These are phyloP conservation scores for Boloria euphrosyne DNA, from an alignment of 2,888 invertebrate genomes.

Conservation along the genomic window DNA sequence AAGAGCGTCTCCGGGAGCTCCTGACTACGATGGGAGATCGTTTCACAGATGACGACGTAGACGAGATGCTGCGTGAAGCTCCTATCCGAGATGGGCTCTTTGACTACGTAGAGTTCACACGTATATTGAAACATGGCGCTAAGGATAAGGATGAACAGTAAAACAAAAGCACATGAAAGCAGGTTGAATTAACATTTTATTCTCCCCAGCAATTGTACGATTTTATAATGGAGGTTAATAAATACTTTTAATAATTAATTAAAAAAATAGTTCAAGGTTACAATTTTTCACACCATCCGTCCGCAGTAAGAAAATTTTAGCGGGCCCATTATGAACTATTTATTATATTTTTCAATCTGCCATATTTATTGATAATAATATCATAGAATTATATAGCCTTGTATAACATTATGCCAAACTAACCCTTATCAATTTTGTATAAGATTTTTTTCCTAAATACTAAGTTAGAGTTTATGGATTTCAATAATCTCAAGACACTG, in stretches of 20 bases:
- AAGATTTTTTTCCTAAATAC: constrained; percentile 45
- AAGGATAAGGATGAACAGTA: constrained; percentile 98
- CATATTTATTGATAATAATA: constrained; percentile 16
- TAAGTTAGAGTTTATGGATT: constrained; percentile 61
- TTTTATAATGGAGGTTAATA: not conserved
- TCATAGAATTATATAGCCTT: constrained; percentile 29
- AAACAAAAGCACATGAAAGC: constrained; percentile 36
- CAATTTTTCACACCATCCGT: not conserved
- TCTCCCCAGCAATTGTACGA: not conserved
- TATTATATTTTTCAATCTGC: constrained; percentile 20
- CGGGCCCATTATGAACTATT: not conserved
- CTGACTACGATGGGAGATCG: constrained; percentile 99
- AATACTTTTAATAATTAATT: too few relatives aligned
- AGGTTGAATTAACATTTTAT: constrained; percentile 14
- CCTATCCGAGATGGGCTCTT: constrained; percentile 97
- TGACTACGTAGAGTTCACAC: constrained; percentile 98
- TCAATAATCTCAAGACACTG: constrained; percentile 57
- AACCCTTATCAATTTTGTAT: constrained; percentile 54
- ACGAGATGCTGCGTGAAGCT: constrained; percentile 99
- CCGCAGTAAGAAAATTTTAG: not conserved
- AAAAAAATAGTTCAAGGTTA: not conserved
- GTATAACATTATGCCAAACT: constrained; percentile 47
- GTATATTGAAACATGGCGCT: constrained; percentile 99
- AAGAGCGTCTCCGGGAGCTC: constrained; percentile 96
- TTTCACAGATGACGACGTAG: constrained; percentile 98